Evolutionary conservation across 2,797 vertebrate species (phyloP).

Genomic region (Peromyscus nudipes): DNA sequence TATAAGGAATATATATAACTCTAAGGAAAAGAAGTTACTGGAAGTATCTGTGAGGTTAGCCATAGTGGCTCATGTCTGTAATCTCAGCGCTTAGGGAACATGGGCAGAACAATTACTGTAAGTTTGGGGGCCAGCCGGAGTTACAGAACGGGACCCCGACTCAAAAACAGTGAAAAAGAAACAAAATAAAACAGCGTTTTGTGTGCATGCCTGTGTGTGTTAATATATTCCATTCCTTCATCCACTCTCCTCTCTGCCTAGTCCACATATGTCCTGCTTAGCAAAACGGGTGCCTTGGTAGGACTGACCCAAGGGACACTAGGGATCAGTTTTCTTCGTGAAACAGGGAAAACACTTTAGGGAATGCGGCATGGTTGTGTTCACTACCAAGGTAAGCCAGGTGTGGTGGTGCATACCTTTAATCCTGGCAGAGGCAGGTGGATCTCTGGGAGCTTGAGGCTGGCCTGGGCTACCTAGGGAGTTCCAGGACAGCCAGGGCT

Average conservation of each 20-base stretch:
- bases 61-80: background rate
- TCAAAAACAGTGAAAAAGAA: background rate
- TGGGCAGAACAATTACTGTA: too few species aligned
- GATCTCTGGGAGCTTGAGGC: background rate
- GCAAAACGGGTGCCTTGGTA: background rate
- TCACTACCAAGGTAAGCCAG: background rate
- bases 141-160: background rate
- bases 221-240: background rate
- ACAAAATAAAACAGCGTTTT: background rate
- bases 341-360: background rate
- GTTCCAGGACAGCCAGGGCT: background rate
- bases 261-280: background rate
- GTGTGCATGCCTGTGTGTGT: background rate
- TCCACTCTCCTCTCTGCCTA: background rate
- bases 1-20: background rate
- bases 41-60: background rate
- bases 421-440: background rate
- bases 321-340: slow-evolving; percentile 22
- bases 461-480: background rate
- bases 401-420: background rate
- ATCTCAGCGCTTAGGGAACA: background rate
- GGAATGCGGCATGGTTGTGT: background rate
- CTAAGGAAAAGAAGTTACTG: background rate
- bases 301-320: background rate
- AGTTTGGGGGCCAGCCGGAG: background rate